Conservation (phyloP, 2,888 invertebrate genomes). For the Philopedon plagiatum region DNA sequence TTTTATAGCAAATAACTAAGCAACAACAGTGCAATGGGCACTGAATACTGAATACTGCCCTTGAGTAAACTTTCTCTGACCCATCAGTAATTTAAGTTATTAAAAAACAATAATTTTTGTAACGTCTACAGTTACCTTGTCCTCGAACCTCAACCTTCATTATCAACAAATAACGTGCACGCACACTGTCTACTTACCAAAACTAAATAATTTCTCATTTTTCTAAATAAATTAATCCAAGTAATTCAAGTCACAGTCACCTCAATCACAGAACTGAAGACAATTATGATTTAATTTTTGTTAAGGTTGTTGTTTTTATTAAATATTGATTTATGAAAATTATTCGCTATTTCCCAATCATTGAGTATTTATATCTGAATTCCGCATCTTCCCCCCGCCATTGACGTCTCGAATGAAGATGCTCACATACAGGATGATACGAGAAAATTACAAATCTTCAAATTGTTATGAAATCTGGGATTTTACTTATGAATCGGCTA, state of each 20-base stretch:
- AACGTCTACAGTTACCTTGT: too few species aligned
- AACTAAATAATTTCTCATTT: conserved; percentile 17
- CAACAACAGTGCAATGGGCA: too few species aligned
- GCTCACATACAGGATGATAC: conserved; percentile 24
- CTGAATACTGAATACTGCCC: too few species aligned
- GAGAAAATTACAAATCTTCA: neutral
- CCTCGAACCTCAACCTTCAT: neutral
- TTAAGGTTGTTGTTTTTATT: conserved; percentile 5
- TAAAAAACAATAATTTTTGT: too few species aligned
- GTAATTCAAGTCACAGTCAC: conserved; percentile 4
- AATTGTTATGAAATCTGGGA: neutral
- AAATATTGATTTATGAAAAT: conserved; percentile 24
- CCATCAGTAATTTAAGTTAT: too few species aligned
- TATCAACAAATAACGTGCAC: neutral
- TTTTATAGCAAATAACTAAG: too few species aligned
- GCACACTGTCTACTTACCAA: conserved; percentile 14
- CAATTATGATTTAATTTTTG: conserved; percentile 13
- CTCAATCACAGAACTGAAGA: conserved; percentile 8
- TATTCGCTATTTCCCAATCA: conserved; percentile 24
- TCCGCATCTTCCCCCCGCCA: conserved; percentile 37
- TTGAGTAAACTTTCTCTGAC: too few species aligned
- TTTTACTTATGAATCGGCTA: neutral
- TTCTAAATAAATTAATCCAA: conserved; percentile 8
- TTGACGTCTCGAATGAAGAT: conserved; percentile 13
- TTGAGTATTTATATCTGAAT: conserved; percentile 31